Evolutionary conservation across 2,888 invertebrate genomes (phyloP).

Genomic region (Diabrotica balteata): DNA sequence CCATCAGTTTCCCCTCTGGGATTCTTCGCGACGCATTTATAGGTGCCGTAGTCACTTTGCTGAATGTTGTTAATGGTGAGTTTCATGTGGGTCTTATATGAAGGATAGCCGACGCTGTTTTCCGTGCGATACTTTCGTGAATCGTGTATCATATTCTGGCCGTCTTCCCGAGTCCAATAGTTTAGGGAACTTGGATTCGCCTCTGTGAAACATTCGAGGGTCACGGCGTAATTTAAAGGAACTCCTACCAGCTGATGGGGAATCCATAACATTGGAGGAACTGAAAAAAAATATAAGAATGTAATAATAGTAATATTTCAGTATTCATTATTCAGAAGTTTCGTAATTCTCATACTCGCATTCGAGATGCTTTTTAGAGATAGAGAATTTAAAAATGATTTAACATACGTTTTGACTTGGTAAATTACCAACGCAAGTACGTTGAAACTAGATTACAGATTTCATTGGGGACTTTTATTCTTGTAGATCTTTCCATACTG

Average conservation of each 20-base stretch:
- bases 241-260: slow-evolving; percentile 90
- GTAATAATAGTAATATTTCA: too few species aligned
- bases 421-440: too few species aligned
- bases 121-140: slow-evolving; percentile 82
- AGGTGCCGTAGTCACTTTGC: slow-evolving; percentile 83
- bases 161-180: slow-evolving; percentile 88
- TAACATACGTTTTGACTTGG: too few species aligned
- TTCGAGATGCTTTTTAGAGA: too few species aligned
- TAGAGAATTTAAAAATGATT: too few species aligned
- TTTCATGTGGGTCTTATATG: slow-evolving; percentile 88
- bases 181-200: slow-evolving; percentile 90
- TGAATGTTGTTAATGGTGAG: slow-evolving; percentile 80
- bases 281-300: slow-evolving; percentile 60
- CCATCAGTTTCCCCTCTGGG: slow-evolving; percentile 91
- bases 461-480: too few species aligned
- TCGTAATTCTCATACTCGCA: too few species aligned
- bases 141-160: slow-evolving; percentile 84
- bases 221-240: slow-evolving; percentile 81
- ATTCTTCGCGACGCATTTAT: slow-evolving; percentile 90
- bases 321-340: too few species aligned
- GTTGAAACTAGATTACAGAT: too few species aligned
- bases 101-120: slow-evolving; percentile 71
- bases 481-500: too few species aligned
- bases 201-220: slow-evolving; percentile 88
- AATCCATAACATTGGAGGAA: slow-evolving; percentile 92